These are phyloP conservation scores for Nautilus pompilius DNA, from an alignment of 1,140 invertebrate genomes.

Conservation along the genomic window DNA sequence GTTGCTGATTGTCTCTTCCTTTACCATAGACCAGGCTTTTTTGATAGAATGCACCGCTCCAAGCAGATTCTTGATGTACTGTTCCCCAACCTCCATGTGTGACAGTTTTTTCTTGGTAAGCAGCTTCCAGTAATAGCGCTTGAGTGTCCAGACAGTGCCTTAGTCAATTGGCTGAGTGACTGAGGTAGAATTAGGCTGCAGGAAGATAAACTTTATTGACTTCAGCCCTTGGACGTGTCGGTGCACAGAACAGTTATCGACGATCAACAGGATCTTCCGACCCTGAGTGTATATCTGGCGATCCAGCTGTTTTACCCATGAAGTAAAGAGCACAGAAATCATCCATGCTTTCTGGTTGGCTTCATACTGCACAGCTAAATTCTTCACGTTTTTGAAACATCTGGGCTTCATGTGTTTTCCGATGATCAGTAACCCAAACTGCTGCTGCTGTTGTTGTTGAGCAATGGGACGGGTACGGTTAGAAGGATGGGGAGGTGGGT, in stretches of 20 bases:
- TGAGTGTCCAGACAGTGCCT: constrained; percentile 5
- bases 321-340: constrained; percentile 43
- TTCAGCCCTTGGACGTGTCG: constrained; percentile 8
- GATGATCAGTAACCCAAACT: constrained; percentile 55
- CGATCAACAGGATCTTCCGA: constrained; percentile 14
- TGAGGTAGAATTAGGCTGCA: constrained; percentile 20
- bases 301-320: constrained; percentile 20
- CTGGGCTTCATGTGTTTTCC: constrained; percentile 56
- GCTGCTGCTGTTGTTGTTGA: constrained; percentile 55
- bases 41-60: too few species aligned
- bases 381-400: constrained; percentile 55
- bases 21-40: too few species aligned
- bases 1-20: too few species aligned
- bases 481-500: too few species aligned
- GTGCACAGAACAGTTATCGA: constrained; percentile 21
- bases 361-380: constrained; percentile 47
- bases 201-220: constrained; percentile 11
- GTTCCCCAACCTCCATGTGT: too few species aligned
- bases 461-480: too few species aligned
- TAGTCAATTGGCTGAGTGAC: constrained; percentile 15
- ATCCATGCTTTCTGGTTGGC: constrained; percentile 58
- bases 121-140: too few species aligned
- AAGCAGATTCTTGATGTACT: too few species aligned
- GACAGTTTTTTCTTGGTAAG: too few species aligned
- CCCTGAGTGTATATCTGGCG: constrained; percentile 13